These are phyloP conservation scores for Umimayanthus chanpuru DNA, from an alignment of 92 coral and sea anemone species.

Conservation along the genomic window DNA sequence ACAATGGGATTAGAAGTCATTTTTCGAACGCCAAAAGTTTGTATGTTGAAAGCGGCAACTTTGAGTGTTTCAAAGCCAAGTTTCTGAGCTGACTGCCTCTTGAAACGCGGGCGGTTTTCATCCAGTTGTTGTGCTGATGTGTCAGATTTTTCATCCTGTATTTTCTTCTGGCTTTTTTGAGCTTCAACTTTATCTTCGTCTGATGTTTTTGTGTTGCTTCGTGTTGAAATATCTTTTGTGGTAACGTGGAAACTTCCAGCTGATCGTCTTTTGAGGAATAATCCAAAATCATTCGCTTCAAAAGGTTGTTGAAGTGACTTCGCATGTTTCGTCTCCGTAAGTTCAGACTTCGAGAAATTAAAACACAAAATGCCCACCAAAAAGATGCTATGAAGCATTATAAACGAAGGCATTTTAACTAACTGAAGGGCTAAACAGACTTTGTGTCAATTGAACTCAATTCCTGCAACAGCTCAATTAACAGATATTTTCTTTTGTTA, in stretches of 20 bases:
- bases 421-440: neutral
- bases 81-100: neutral
- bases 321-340: neutral
- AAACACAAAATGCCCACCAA: neutral
- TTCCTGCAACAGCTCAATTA: neutral
- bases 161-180: neutral
- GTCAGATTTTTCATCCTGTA: neutral
- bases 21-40: slow-evolving; percentile 70
- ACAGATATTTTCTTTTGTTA: neutral
- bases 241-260: neutral
- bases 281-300: neutral
- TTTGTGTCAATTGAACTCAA: neutral
- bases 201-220: neutral
- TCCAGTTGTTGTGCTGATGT: neutral
- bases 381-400: neutral
- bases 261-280: neutral
- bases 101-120: neutral
- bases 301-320: neutral
- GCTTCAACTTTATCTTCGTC: neutral
- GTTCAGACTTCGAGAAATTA: neutral
- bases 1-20: slow-evolving; percentile 58
- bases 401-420: neutral
- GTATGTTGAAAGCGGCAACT: slow-evolving; percentile 86
- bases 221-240: neutral
- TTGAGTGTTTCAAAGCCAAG: slow-evolving; percentile 54